Percentiles rank a stretch among this genome's conserved stretches.
phyloP scores from a whole-genome alignment of 2,888 invertebrate genomes.

The Eudasyphora cyanicolor region DNA sequence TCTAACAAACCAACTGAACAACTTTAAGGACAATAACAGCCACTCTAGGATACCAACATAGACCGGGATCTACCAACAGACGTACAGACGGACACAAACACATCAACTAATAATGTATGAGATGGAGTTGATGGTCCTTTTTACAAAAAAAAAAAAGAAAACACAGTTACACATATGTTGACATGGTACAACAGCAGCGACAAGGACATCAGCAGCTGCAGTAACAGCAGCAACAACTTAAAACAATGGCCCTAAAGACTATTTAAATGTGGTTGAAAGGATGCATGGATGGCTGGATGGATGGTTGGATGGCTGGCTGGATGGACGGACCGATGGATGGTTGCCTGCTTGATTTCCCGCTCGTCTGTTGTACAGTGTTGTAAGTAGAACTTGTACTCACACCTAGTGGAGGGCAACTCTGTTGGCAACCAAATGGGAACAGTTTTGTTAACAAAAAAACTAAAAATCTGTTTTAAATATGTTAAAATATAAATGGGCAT shows the following conservation, averaged over 20 bases:
- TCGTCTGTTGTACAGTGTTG: background rate
- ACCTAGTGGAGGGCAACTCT: background rate
- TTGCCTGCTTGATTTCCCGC: no score
- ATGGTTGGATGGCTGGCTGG: no score
- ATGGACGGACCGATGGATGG: no score
- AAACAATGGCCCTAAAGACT: conserved; percentile 17
- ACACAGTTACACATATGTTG: conserved; percentile 4
- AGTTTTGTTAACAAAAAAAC: conserved; percentile 2
- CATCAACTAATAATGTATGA: conserved; percentile 28
- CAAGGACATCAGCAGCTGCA: background rate
- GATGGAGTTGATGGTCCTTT: background rate
- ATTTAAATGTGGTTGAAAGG: conserved; percentile 9
- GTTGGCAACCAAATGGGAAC: background rate
- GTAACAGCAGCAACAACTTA: background rate
- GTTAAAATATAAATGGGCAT: conserved; percentile 24
- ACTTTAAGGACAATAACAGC: background rate
- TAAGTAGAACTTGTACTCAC: background rate
- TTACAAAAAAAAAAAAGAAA: no score
- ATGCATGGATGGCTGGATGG: background rate
- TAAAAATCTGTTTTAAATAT: conserved; percentile 16
- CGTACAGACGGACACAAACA: background rate
- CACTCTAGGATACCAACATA: background rate
- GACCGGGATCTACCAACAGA: no score
- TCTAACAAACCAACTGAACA: background rate
- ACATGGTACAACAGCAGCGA: background rate